phyloP scores from a whole-genome alignment of 2,888 invertebrate species.

The Apodemia duryi region DNA sequence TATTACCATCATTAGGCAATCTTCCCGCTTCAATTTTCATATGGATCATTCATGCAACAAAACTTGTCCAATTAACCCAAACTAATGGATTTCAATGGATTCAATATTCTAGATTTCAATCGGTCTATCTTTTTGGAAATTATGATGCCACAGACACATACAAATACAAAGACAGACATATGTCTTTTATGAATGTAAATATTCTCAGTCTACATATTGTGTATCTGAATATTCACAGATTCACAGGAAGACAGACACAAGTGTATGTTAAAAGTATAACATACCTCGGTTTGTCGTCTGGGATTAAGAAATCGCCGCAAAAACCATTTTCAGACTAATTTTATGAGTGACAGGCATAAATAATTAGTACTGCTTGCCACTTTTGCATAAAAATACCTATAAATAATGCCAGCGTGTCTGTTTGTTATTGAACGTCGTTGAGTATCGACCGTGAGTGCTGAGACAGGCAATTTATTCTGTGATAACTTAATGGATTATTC shows the following conservation, averaged over 20 bases:
- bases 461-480: constrained; percentile 12
- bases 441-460: not conserved
- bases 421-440: constrained; percentile 6
- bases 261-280: too few species aligned
- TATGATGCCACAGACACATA: too few species aligned
- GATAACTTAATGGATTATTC: constrained; percentile 12
- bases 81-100: too few species aligned
- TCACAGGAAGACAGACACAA: not conserved
- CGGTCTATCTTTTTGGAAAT: too few species aligned
- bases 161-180: not conserved
- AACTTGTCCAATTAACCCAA: too few species aligned
- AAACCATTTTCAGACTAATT: not conserved
- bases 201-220: too few species aligned
- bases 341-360: not conserved
- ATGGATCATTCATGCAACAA: too few species aligned
- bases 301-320: not conserved
- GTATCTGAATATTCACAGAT: not conserved
- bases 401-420: constrained; percentile 9
- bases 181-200: too few species aligned
- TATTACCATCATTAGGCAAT: too few species aligned
- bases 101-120: too few species aligned
- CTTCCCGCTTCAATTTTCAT: too few species aligned
- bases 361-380: not conserved
- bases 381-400: constrained; percentile 9
- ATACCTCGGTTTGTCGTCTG: too few species aligned